Conservation (phyloP, 2,113 vertebrate genomes). For the Archocentrus centrarchus region DNA sequence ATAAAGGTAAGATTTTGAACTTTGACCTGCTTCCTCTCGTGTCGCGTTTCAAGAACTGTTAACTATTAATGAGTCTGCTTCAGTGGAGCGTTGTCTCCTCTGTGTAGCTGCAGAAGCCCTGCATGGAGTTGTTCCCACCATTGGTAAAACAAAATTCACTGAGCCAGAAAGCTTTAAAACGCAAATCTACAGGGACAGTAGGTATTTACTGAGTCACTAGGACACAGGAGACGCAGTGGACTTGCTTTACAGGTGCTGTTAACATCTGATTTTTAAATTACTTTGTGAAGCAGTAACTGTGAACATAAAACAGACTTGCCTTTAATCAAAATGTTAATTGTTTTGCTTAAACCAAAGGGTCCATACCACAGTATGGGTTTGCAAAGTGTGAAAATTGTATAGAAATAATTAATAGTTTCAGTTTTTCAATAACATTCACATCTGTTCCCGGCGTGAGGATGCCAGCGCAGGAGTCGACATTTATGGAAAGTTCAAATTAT, state of each 20-base stretch:
- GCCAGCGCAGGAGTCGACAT: neutral
- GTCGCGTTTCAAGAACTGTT: neutral
- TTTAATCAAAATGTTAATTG: too few species aligned
- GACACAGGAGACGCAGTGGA: neutral
- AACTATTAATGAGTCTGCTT: neutral
- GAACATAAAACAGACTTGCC: neutral
- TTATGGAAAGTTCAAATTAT: neutral
- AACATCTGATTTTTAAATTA: slow-evolving; percentile 1
- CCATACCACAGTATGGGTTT: neutral
- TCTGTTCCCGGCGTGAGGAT: neutral
- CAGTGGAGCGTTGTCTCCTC: neutral
- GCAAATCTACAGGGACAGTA: too few species aligned
- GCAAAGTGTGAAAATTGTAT: neutral
- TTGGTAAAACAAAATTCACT: neutral
- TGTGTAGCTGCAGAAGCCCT: neutral
- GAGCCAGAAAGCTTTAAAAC: too few species aligned
- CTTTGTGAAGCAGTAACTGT: neutral
- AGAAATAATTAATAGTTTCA: neutral
- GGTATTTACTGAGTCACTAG: too few species aligned
- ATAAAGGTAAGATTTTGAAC: slow-evolving; percentile 86
- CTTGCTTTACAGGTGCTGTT: neutral
- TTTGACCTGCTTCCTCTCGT: neutral
- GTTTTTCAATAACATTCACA: neutral
- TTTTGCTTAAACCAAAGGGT: neutral
- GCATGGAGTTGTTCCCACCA: neutral